These are phyloP conservation scores for Mesorhabditis belari DNA, from an alignment of 2,888 invertebrate species.

Conservation along the genomic window DNA sequence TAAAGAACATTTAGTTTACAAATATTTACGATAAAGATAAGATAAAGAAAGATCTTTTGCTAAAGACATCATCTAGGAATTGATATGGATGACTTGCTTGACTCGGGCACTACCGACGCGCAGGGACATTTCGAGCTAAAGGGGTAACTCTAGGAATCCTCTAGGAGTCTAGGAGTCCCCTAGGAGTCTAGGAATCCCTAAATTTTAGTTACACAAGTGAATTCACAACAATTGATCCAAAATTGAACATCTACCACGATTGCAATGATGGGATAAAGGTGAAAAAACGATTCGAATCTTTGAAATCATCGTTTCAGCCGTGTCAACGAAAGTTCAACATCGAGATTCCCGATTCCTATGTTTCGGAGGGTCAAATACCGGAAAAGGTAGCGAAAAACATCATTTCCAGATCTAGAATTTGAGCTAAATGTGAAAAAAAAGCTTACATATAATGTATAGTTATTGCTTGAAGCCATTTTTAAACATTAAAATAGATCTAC, in stretches of 20 bases:
- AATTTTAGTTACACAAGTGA: background rate
- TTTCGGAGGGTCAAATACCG: slow-evolving; percentile 3
- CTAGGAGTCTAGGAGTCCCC: background rate
- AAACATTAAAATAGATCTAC: background rate
- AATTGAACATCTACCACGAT: slow-evolving; percentile 10
- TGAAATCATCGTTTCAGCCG: background rate
- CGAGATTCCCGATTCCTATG: background rate
- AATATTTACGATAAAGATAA: background rate
- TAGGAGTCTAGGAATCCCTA: background rate
- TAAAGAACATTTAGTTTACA: background rate
- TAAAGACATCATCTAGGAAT: slow-evolving; percentile 1
- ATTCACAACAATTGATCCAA: slow-evolving; percentile 5
- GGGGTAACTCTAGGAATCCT: slow-evolving; percentile 1
- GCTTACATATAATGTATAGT: too few species aligned
- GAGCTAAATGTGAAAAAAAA: too few species aligned
- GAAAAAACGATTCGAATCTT: background rate
- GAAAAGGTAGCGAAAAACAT: background rate
- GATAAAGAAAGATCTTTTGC: background rate
- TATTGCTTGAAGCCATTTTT: background rate
- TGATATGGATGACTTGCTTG: slow-evolving; percentile 3
- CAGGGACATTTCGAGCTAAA: background rate
- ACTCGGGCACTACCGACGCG: slow-evolving; percentile 1
- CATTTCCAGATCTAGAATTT: background rate
- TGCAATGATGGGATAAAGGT: slow-evolving; percentile 10
- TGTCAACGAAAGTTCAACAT: slow-evolving; percentile 3